Evolutionary conservation across 1,140 invertebrate species (phyloP).

Genomic region (Luehdorfia chinensis): DNA sequence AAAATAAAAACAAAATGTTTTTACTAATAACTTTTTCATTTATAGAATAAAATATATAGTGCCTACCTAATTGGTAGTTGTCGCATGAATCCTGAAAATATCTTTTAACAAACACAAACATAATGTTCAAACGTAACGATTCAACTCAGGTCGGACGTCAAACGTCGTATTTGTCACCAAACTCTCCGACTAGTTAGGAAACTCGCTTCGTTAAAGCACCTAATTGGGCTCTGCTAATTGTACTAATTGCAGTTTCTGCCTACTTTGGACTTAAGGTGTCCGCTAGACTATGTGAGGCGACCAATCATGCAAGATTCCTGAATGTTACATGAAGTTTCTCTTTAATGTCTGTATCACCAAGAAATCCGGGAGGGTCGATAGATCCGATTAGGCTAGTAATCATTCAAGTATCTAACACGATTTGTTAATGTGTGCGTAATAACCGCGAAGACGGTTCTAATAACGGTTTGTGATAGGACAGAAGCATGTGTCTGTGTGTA

Average conservation of each 20-base stretch:
- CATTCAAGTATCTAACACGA: constrained; percentile 19
- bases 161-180: constrained; percentile 55
- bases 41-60: too few species aligned
- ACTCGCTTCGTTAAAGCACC: constrained; percentile 66
- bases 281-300: constrained; percentile 24
- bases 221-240: constrained; percentile 69
- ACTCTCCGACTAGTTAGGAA: constrained; percentile 49
- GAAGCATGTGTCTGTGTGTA: constrained; percentile 16
- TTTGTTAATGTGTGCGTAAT: constrained; percentile 21
- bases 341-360: constrained; percentile 6
- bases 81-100: constrained; percentile 22
- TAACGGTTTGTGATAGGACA: constrained; percentile 19
- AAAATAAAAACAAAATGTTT: too few species aligned
- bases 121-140: constrained; percentile 32
- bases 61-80: not conserved
- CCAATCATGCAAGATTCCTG: constrained; percentile 23
- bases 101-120: constrained; percentile 41
- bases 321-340: constrained; percentile 10
- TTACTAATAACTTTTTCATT: too few species aligned
- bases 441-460: constrained; percentile 7
- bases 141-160: constrained; percentile 50
- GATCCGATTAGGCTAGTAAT: constrained; percentile 18
- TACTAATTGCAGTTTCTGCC: constrained; percentile 57
- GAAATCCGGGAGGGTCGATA: not conserved
- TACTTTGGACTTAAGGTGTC: constrained; percentile 68